Evolutionary conservation across 2,113 vertebrate species (phyloP).

Genomic region (Dromas ardeola): DNA sequence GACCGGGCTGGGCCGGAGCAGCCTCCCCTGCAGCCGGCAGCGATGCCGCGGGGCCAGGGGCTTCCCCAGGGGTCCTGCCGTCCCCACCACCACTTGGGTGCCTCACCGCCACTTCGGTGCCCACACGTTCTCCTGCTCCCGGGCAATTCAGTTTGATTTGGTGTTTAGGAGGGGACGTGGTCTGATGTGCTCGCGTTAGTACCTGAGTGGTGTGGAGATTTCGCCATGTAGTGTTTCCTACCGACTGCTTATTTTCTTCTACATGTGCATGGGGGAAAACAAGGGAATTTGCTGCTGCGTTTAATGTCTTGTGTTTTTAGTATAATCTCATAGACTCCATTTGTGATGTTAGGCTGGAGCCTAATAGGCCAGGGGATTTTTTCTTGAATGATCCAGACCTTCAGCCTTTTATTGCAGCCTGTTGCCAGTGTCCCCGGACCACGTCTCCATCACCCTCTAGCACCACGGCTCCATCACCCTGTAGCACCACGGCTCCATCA

Average conservation of each 20-base stretch:
- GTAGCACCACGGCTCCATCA: not conserved
- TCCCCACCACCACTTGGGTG: rapidly evolving
- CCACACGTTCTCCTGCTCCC: not conserved
- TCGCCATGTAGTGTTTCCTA: not conserved
- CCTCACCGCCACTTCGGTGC: not conserved
- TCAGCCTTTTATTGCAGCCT: not conserved
- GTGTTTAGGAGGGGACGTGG: not conserved
- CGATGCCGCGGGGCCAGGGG: no score
- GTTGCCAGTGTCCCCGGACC: not conserved
- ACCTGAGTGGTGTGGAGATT: not conserved
- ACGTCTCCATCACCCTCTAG: not conserved
- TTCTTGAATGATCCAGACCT: not conserved
- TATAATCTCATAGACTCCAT: not conserved
- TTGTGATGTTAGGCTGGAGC: not conserved
- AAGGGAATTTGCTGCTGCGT: not conserved
- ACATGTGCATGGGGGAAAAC: not conserved
- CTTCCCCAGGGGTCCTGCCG: rapidly evolving
- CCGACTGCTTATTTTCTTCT: not conserved
- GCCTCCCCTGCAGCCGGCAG: not conserved
- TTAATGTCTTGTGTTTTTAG: not conserved
- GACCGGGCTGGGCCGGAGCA: not conserved
- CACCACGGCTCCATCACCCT: not conserved
- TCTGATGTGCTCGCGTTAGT: not conserved
- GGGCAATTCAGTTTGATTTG: not conserved
- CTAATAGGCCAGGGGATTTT: not conserved